These are phyloP conservation scores for Ostrea edulis DNA, from an alignment of 1,140 invertebrate genomes.

Conservation along the genomic window DNA sequence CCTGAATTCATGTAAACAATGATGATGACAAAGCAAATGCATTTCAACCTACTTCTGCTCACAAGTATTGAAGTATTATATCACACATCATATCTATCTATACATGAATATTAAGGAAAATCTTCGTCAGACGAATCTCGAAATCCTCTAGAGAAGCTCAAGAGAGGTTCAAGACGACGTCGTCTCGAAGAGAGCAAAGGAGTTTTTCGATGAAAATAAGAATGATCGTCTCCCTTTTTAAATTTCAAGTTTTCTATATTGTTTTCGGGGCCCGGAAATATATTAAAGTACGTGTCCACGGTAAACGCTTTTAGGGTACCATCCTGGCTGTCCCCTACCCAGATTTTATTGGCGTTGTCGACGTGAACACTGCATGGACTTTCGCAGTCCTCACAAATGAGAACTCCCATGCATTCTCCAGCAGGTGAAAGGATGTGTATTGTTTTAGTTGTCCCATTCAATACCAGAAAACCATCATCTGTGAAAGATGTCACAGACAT, in stretches of 20 bases:
- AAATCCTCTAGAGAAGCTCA: background rate
- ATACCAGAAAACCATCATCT: constrained; percentile 19
- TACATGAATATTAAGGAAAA: background rate
- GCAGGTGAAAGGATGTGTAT: constrained; percentile 12
- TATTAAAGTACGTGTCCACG: constrained; percentile 11
- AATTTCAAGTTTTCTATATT: background rate
- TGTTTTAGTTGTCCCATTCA: background rate
- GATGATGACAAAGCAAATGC: too few species aligned
- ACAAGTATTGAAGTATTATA: too few species aligned
- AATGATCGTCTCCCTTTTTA: background rate
- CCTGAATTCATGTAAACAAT: too few species aligned
- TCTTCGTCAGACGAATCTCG: background rate
- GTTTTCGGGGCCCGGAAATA: background rate
- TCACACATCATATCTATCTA: too few species aligned
- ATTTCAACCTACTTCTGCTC: too few species aligned
- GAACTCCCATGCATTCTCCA: background rate
- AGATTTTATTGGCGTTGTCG: background rate
- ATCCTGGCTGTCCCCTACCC: constrained; percentile 40
- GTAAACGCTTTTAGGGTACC: background rate
- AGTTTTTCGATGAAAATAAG: background rate
- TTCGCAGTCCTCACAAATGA: constrained; percentile 3
- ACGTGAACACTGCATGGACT: background rate
- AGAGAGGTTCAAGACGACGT: background rate
- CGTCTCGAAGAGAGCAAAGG: background rate
- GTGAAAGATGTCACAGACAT: background rate